Evolutionary conservation across 2,888 invertebrate genomes (phyloP), one percentile per base, ranked within the genome.

Genomic region (Campoletis raptor): DNA sequence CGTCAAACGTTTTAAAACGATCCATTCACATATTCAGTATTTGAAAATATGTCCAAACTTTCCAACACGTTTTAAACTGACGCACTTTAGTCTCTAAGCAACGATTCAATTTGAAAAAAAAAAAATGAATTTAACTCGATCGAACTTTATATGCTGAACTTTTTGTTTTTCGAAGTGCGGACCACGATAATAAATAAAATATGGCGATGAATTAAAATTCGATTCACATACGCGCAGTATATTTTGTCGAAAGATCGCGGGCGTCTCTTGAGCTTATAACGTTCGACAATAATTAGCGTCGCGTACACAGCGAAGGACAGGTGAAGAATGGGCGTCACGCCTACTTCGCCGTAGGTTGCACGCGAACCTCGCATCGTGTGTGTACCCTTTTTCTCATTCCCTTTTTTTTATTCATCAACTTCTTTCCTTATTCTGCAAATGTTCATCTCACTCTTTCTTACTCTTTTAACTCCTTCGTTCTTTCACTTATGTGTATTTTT

Each of bases 321-420:
- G 92, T 92, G 93, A 92, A 90, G 90, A 90, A 90, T 88, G 89
- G 83, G 86, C 88, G 93, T 92, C 90, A 92, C 92, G 93, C 93
- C 93, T 90, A 90, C 83, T 92, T 93, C 89, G 92, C 87, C 92
- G 93, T 93, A 91, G 88, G 89, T 90, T 89, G 88, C 91, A 87
- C 88, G 89, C 90, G 78, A 88, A 85, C 84, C 80, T 83, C 88
- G 74, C 87, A 88, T 88, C 87, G 84, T 69, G 77, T 73, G 78
- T 82, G 64, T 80, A 72, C 57, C 84, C 74, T 79, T 83, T 54
- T 81, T 77, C 74, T 84, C 83, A 57, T 81, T 10, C 24, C 30
- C 76, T 57, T 61, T 45, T 70, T 80, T 67, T 76, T 83, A 74
- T 82, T 76, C 36, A 76, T 54, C 76, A 69, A 78, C 42, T 67